Evolutionary conservation across 2,113 vertebrate genomes (phyloP).

Genomic region (Epinephelus moara): DNA sequence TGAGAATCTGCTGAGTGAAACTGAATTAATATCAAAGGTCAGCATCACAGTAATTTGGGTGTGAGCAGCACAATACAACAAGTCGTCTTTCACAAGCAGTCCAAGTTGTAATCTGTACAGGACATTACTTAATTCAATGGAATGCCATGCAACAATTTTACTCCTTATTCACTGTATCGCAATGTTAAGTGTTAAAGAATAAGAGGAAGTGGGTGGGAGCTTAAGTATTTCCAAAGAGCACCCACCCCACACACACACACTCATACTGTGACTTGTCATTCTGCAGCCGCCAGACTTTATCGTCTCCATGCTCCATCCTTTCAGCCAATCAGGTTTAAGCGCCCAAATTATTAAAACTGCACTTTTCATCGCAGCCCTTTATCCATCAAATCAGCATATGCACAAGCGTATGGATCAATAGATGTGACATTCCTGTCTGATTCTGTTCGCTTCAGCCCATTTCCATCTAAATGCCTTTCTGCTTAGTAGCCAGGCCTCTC

Average conservation of each 20-base stretch:
- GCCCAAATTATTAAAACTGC: slow-evolving; percentile 22
- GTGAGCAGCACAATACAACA: not conserved
- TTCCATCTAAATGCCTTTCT: slow-evolving; percentile 67
- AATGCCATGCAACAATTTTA: slow-evolving; percentile 59
- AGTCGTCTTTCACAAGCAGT: slow-evolving; percentile 27
- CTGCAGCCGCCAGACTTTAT: slow-evolving; percentile 4
- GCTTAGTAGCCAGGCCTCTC: slow-evolving; percentile 50
- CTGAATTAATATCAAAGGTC: not conserved
- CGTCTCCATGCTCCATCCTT: slow-evolving; percentile 1
- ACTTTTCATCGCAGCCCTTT: slow-evolving; percentile 17
- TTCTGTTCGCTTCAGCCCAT: slow-evolving; percentile 56
- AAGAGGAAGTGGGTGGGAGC: slow-evolving; percentile 77
- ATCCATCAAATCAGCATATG: slow-evolving; percentile 23
- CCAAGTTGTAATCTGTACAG: slow-evolving; percentile 51
- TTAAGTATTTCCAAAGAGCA: slow-evolving; percentile 9
- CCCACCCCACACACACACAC: not conserved
- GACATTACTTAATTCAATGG: slow-evolving; percentile 63
- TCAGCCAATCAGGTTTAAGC: slow-evolving; percentile 15
- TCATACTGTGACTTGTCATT: slow-evolving; percentile 9
- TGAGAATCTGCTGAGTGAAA: slow-evolving; percentile 14
- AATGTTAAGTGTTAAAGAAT: slow-evolving; percentile 74
- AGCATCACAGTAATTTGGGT: slow-evolving; percentile 4
- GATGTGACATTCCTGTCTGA: slow-evolving; percentile 44
- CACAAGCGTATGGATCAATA: slow-evolving; percentile 33
- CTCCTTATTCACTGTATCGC: slow-evolving; percentile 36